Evolutionary conservation across 2,888 invertebrate species (phyloP), one percentile per base, ranked within the genome.

Genomic region (Hylaea fasciaria): DNA sequence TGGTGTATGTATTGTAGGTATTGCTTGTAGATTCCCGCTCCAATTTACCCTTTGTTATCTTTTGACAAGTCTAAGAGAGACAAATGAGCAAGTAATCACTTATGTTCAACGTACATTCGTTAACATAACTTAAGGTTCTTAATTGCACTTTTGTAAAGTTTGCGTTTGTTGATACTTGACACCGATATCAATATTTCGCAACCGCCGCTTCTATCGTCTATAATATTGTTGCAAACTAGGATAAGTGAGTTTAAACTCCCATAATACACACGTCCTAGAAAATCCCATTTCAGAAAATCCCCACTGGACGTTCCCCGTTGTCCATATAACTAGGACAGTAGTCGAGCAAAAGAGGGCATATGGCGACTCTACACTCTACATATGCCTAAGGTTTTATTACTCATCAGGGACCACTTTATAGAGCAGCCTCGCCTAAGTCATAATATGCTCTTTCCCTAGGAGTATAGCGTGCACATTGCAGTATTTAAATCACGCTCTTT

Each of bases 311-410:
- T 55, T 51, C 47, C 60, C 37, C 22, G 56, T 51, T 56, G 44
- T 48, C 52, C 32, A 52, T 56, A 56, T 52, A 55, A 61, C 44
- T 61, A 52, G 61, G 56, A 55, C 60, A 61, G 37, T 56, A 45
- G 17, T 28, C 51, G 17, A 13, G 35, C 41, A 41, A 46, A 46
- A 35, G 44, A 52, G 44, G 44, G 35, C 50, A 45, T n/a, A 41
- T 50, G 40, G 35, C 13, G 49, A 54, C 46, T 50, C 13, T 29
- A 53, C 22, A 22, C n/a, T n/a, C n/a, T 22, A 22, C 37, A 43
- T 61, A 50, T 45, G 49, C 57, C 46, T 53, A 47, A 46, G 41
- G 50, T 57, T 58, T 28, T 52, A 57, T 51, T 51, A 55, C 13
- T 51, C 56, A 40, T 44, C 9, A 41, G 51, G 61, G 57, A 57